These are phyloP conservation scores for Hyles euphorbiae DNA, from an alignment of 1,140 invertebrate species.

Conservation along the genomic window DNA sequence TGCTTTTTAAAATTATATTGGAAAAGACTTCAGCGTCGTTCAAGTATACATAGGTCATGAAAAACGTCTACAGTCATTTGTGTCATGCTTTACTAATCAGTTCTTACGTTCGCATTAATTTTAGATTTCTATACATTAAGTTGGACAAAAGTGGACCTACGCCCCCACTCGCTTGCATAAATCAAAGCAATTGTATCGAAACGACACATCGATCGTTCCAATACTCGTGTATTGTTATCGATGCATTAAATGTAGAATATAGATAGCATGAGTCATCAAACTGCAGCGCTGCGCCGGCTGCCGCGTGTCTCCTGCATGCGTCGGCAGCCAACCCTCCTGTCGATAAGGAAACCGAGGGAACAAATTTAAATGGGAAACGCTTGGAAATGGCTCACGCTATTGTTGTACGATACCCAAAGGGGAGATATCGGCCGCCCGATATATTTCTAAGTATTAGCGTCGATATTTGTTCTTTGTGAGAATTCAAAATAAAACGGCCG, in stretches of 20 bases:
- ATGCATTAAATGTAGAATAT: background rate
- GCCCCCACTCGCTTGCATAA: too few relatives aligned
- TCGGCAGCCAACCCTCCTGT: constrained; percentile 36
- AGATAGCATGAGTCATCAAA: constrained; percentile 46
- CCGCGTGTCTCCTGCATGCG: constrained; percentile 38
- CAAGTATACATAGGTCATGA: too few relatives aligned
- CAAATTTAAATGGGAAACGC: constrained; percentile 67
- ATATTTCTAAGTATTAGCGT: constrained; percentile 47
- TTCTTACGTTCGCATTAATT: too few relatives aligned
- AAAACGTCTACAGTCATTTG: too few relatives aligned
- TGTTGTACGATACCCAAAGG: constrained; percentile 51
- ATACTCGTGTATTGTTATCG: background rate
- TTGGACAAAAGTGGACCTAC: too few relatives aligned
- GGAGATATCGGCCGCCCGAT: constrained; percentile 45
- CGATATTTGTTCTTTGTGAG: constrained; percentile 52
- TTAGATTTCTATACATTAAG: too few relatives aligned
- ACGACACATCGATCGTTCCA: background rate
- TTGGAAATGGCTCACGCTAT: constrained; percentile 66
- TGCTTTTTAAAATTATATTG: too few relatives aligned
- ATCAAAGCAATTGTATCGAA: background rate
- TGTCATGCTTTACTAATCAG: too few relatives aligned
- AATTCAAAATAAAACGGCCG: constrained; percentile 43
- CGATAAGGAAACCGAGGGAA: constrained; percentile 61
- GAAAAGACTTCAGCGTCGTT: too few relatives aligned
- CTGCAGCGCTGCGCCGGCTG: constrained; percentile 30